Percentiles rank a stretch among this genome's conserved stretches.
phyloP scores from a whole-genome alignment of 2,113 vertebrate species.

The Brachyistius frenatus region DNA sequence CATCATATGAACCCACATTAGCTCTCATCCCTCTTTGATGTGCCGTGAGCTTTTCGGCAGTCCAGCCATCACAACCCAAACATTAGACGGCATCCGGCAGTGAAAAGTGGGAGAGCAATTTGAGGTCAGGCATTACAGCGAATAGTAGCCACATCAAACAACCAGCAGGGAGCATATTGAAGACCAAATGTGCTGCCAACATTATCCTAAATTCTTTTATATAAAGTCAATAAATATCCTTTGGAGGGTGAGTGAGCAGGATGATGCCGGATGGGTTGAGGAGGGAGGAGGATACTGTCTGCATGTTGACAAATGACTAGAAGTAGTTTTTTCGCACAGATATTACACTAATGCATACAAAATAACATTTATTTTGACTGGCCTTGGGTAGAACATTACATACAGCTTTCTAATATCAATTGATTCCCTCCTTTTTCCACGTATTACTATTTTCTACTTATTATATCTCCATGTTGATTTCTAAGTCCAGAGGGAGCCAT shows the following conservation, averaged over 20 bases:
- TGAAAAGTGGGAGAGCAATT: slow-evolving; percentile 63
- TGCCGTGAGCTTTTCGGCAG: slow-evolving; percentile 49
- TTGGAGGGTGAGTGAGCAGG: slow-evolving; percentile 26
- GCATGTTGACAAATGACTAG: background rate
- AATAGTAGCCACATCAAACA: slow-evolving; percentile 63
- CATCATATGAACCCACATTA: slow-evolving; percentile 64
- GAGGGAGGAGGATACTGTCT: slow-evolving; percentile 18
- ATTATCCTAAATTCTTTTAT: slow-evolving; percentile 47
- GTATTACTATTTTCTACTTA: background rate
- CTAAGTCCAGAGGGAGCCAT: background rate
- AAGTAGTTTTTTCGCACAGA: background rate
- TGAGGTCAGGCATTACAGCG: slow-evolving; percentile 66
- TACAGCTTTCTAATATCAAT: background rate
- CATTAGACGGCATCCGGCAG: slow-evolving; percentile 64
- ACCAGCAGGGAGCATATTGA: slow-evolving; percentile 56
- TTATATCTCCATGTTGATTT: background rate
- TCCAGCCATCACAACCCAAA: slow-evolving; percentile 56
- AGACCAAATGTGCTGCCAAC: slow-evolving; percentile 47
- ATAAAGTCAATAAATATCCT: slow-evolving; percentile 34
- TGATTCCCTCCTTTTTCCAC: background rate
- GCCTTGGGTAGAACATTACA: background rate
- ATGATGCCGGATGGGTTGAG: slow-evolving; percentile 11
- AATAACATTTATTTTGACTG: background rate
- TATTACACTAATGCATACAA: background rate
- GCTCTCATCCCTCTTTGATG: slow-evolving; percentile 63